These are phyloP conservation scores for Euzophera pinguis DNA, from an alignment of 2,888 invertebrate species.

Conservation along the genomic window DNA sequence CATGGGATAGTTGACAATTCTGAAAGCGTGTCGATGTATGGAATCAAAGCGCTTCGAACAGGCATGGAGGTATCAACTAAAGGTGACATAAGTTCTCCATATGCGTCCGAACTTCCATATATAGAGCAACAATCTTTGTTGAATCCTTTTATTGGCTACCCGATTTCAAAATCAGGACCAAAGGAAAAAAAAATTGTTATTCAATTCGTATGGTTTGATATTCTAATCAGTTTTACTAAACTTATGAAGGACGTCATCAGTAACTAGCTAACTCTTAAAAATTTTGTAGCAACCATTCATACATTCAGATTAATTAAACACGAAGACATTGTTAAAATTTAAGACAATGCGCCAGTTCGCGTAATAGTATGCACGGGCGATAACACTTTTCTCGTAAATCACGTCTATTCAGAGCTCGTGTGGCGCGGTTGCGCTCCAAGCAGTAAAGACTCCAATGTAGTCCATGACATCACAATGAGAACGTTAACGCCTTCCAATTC, in stretches of 20 bases:
- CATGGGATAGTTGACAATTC: too few relatives aligned
- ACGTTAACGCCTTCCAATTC: conserved; percentile 24
- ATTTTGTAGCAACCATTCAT: neutral
- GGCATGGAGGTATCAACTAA: too few relatives aligned
- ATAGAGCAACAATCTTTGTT: too few relatives aligned
- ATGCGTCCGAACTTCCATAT: too few relatives aligned
- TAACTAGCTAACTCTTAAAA: neutral
- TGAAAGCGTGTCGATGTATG: too few relatives aligned
- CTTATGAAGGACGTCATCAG: neutral
- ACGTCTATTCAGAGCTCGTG: conserved; percentile 6
- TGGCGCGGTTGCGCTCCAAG: neutral
- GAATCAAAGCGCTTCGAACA: too few relatives aligned
- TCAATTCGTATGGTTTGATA: too few relatives aligned
- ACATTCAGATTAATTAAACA: conserved; percentile 3
- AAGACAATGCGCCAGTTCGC: conserved; percentile 7
- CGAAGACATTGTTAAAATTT: neutral
- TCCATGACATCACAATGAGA: conserved; percentile 21
- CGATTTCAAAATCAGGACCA: too few relatives aligned
- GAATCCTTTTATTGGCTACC: too few relatives aligned
- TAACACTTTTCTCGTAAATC: conserved; percentile 11
- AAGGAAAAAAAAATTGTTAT: too few relatives aligned
- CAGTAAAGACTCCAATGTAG: conserved; percentile 8
- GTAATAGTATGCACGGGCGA: neutral
- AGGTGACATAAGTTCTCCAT: too few relatives aligned
- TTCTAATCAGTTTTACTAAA: too few relatives aligned